Percentiles rank a stretch among this genome's conserved stretches.
phyloP scores from a whole-genome alignment of 1,140 invertebrate species.

The Mesaphorura yosii region DNA sequence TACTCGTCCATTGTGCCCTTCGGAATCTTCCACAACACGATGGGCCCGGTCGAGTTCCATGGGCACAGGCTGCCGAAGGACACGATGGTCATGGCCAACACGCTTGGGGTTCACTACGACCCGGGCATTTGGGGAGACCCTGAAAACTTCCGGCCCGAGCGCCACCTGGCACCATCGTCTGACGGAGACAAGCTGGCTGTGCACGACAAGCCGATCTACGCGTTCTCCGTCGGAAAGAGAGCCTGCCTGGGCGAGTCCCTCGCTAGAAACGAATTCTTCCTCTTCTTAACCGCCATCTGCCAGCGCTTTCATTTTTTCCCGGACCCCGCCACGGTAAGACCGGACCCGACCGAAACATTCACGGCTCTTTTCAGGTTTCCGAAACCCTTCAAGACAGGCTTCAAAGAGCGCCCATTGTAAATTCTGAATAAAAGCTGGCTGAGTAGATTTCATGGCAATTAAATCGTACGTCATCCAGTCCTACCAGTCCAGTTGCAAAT shows the following conservation, averaged over 20 bases:
- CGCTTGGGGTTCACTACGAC: conserved; percentile 33
- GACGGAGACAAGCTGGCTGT: no score
- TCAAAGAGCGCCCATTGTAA: no score
- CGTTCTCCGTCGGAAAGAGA: conserved; percentile 62
- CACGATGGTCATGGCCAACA: conserved; percentile 32
- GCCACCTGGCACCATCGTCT: conserved; percentile 35
- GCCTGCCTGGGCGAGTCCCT: conserved; percentile 63
- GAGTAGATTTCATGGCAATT: no score
- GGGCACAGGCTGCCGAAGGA: conserved; percentile 32
- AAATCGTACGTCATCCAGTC: no score
- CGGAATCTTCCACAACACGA: conserved; percentile 25
- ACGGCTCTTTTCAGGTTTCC: no score
- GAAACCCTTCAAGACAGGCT: no score
- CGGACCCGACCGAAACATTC: not conserved
- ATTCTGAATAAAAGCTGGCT: no score
- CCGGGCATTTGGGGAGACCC: conserved; percentile 37
- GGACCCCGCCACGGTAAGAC: not conserved
- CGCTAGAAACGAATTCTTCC: conserved; percentile 56
- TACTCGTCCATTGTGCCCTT: conserved; percentile 30
- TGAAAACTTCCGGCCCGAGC: conserved; percentile 37
- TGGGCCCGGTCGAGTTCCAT: conserved; percentile 30
- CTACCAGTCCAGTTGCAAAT: no score
- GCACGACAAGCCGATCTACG: no score
- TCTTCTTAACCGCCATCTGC: conserved; percentile 57
- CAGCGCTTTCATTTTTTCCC: conserved; percentile 36